Evolutionary conservation across 2,797 vertebrate genomes (phyloP).

Genomic region (Cygnus olor): DNA sequence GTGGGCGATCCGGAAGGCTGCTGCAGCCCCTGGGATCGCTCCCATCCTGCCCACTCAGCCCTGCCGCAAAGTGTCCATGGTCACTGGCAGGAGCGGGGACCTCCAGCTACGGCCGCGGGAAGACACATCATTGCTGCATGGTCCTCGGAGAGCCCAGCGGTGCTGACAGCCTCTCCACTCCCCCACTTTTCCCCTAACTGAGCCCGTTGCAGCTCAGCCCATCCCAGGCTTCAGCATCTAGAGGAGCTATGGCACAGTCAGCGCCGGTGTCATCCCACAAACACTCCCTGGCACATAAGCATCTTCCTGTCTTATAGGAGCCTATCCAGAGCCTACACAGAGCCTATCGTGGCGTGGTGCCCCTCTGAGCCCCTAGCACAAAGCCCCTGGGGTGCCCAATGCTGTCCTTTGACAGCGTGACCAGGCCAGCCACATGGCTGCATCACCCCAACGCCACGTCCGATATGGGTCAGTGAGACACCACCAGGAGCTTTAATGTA

Average conservation of each 20-base stretch:
- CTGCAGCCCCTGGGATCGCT: background rate
- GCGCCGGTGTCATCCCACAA: background rate
- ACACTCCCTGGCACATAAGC: fast-evolving
- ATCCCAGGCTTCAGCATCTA: background rate
- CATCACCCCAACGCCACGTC: background rate
- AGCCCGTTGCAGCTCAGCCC: background rate
- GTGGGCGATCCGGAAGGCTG: background rate
- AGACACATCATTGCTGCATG: background rate
- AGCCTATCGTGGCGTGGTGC: too few relatives aligned
- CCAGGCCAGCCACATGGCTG: fast-evolving
- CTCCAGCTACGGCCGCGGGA: constrained; percentile 23
- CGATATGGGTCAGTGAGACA: background rate
- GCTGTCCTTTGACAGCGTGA: too few relatives aligned
- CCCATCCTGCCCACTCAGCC: constrained; percentile 41
- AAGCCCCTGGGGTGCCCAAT: background rate
- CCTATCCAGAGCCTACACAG: too few relatives aligned
- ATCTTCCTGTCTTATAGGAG: background rate
- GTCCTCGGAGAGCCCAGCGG: background rate
- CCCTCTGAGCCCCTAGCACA: background rate
- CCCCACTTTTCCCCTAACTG: background rate
- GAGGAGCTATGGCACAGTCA: fast-evolving
- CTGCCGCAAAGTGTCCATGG: background rate
- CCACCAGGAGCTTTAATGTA: background rate
- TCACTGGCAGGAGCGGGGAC: background rate
- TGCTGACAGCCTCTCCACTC: background rate